These are phyloP conservation scores for Leptura quadrifasciata DNA, from an alignment of 2,888 invertebrate species.

Conservation along the genomic window DNA sequence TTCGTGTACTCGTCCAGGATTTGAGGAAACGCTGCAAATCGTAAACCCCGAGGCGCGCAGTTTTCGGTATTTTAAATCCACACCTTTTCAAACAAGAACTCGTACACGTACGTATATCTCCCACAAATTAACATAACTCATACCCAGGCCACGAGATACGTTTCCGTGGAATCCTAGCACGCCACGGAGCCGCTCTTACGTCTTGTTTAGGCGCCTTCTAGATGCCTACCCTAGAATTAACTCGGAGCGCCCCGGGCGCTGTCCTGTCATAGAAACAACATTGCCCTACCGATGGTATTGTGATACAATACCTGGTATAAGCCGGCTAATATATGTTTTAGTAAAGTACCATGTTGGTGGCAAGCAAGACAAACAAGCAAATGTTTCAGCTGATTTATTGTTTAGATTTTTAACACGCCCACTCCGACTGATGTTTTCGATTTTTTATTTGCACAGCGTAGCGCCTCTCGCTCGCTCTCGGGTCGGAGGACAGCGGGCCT, in stretches of 20 bases:
- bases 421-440: constrained; percentile 39
- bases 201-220: constrained; percentile 71
- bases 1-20: no score
- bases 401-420: constrained; percentile 57
- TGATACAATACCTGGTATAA: constrained; percentile 56
- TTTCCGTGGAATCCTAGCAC: constrained; percentile 61
- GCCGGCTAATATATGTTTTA: constrained; percentile 65
- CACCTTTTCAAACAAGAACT: not conserved
- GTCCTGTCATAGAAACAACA: constrained; percentile 67
- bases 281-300: constrained; percentile 58
- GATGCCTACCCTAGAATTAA: constrained; percentile 69
- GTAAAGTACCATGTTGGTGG: constrained; percentile 69
- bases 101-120: not conserved
- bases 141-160: constrained; percentile 39
- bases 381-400: constrained; percentile 59
- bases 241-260: constrained; percentile 61
- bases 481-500: not conserved
- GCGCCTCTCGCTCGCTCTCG: not conserved
- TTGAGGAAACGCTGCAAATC: not conserved
- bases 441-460: constrained; percentile 39
- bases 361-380: constrained; percentile 50
- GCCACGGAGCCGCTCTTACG: constrained; percentile 65
- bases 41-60: not conserved
- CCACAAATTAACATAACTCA: constrained; percentile 52
- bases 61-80: not conserved